Conservation (phyloP, 2,797 vertebrate species). For the Thaleichthys pacificus region DNA sequence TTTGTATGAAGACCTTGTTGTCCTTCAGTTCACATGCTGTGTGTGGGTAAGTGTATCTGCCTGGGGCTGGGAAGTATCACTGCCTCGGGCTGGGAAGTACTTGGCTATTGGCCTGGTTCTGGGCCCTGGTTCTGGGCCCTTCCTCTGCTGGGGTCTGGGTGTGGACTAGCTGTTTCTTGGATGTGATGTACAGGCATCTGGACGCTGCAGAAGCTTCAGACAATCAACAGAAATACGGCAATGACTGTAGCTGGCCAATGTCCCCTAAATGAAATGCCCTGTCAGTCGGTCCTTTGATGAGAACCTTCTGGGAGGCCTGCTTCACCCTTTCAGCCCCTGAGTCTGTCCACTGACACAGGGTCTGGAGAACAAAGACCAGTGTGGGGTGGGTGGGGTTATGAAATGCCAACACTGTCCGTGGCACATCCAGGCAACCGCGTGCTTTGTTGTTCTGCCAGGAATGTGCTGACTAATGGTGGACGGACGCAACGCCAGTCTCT, state of each 20-base stretch:
- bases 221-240: too few relatives aligned
- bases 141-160: too few relatives aligned
- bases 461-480: slow-evolving; percentile 76
- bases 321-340: slow-evolving; percentile 57
- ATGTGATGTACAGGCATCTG: too few relatives aligned
- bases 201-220: too few relatives aligned
- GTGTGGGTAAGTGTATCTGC: slow-evolving; percentile 44
- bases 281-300: slow-evolving; percentile 43
- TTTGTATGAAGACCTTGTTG: slow-evolving; percentile 39
- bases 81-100: slow-evolving; percentile 17
- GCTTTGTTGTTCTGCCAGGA: slow-evolving; percentile 75
- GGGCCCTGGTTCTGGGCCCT: too few relatives aligned
- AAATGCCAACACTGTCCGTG: slow-evolving; percentile 65
- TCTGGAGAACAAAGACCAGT: slow-evolving; percentile 57
- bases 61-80: too few relatives aligned
- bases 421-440: slow-evolving; percentile 63
- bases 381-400: slow-evolving; percentile 64
- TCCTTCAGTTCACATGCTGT: slow-evolving; percentile 21
- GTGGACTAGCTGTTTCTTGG: too few relatives aligned
- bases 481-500: slow-evolving; percentile 57
- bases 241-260: background rate
- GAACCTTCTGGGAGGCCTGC: slow-evolving; percentile 48
- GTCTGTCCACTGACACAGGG: slow-evolving; percentile 59
- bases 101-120: too few relatives aligned
- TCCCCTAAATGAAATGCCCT: slow-evolving; percentile 10